Percentiles rank a stretch among this genome's conserved stretches.
phyloP scores from a whole-genome alignment of 2,113 vertebrate species.

The Guaruba guarouba region DNA sequence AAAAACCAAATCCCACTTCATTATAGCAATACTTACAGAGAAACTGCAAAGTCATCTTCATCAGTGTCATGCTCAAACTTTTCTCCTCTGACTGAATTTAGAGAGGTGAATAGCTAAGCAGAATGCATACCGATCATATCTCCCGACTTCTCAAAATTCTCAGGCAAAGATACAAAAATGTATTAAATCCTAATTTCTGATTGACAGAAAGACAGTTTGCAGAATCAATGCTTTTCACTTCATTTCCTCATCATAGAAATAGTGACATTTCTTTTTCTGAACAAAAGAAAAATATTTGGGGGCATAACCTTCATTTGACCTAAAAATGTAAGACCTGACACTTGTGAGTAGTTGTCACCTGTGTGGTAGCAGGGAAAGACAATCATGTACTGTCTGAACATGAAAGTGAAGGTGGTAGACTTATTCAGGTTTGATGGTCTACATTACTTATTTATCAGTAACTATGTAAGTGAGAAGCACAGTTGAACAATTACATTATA shows the following conservation, averaged over 20 bases:
- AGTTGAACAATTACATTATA: neutral
- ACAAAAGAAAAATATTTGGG: neutral
- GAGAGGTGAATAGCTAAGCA: neutral
- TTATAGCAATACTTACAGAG: neutral
- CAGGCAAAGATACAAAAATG: neutral
- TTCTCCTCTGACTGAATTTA: neutral
- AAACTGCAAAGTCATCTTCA: neutral
- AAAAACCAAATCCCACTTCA: neutral
- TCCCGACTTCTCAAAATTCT: neutral
- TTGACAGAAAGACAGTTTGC: neutral
- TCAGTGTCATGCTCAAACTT: neutral
- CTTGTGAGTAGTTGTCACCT: neutral
- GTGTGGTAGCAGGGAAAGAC: neutral
- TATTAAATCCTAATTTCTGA: neutral
- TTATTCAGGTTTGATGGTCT: neutral
- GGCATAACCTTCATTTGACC: neutral
- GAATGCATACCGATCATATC: accelerated
- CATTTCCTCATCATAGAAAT: neutral
- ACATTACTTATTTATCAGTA: neutral
- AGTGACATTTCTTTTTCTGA: neutral
- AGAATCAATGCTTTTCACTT: neutral
- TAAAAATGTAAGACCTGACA: neutral
- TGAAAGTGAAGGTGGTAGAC: neutral
- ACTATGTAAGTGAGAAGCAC: neutral
- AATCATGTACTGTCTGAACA: neutral